Percentiles rank a stretch among this genome's conserved stretches.
Evolutionary conservation across 2,113 vertebrate species (phyloP).

Genomic region (Bubo blakistoni): DNA sequence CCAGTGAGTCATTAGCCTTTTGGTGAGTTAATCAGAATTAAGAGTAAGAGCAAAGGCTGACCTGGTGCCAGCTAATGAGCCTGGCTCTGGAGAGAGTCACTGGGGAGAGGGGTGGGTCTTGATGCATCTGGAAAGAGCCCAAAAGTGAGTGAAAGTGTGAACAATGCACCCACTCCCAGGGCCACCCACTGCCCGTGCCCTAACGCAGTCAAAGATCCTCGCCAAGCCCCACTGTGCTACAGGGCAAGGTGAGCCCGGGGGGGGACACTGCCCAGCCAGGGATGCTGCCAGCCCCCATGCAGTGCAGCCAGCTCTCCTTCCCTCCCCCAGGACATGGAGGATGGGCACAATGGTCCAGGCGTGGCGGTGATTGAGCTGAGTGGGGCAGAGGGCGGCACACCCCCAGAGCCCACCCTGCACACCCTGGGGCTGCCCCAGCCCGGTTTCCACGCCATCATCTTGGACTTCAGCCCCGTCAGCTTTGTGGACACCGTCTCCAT

Average conservation of each 20-base stretch:
- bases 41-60: neutral
- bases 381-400: fast-evolving
- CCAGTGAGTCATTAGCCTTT: neutral
- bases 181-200: neutral
- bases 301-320: neutral
- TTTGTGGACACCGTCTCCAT: slow-evolving; percentile 91
- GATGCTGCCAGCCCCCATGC: fast-evolving
- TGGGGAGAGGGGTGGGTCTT: neutral
- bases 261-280: neutral
- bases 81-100: neutral
- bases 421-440: slow-evolving; percentile 66
- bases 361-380: neutral
- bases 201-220: neutral
- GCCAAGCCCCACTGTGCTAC: fast-evolving
- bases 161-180: fast-evolving
- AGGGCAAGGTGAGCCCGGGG: fast-evolving
- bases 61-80: neutral
- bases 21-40: neutral
- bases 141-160: neutral
- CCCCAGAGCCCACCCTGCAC: neutral
- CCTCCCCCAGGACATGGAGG: neutral
- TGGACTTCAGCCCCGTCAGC: slow-evolving; percentile 87
- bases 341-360: neutral
- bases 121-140: fast-evolving
- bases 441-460: slow-evolving; percentile 76